Conservation (phyloP, 2,888 invertebrate genomes). For the Agrilus cyanescens region DNA sequence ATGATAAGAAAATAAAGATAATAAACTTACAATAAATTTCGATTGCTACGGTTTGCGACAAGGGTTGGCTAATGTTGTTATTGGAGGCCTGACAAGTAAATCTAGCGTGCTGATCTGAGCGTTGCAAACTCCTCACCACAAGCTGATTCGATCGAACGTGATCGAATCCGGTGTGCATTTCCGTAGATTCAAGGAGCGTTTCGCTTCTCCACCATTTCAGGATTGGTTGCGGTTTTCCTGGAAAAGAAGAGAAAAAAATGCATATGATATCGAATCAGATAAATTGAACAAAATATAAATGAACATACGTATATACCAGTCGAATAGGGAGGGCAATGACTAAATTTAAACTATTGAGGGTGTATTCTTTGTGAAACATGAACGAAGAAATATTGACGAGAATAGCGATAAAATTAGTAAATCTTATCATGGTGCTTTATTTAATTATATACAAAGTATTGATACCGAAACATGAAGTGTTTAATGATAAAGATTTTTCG, state of each 20-base stretch:
- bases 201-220: conserved; percentile 69
- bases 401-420: too few species aligned
- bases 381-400: too few species aligned
- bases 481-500: too few species aligned
- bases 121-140: conserved; percentile 46
- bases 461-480: too few species aligned
- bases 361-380: too few species aligned
- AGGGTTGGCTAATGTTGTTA: conserved; percentile 57
- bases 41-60: conserved; percentile 56
- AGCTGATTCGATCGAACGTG: conserved; percentile 48
- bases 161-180: conserved; percentile 38
- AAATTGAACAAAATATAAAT: too few species aligned
- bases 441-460: too few species aligned
- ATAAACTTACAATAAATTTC: conserved; percentile 63
- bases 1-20: conserved; percentile 8
- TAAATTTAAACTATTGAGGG: too few species aligned
- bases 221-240: conserved; percentile 61
- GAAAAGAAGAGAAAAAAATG: conserved; percentile 16
- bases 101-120: conserved; percentile 60
- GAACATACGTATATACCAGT: too few species aligned
- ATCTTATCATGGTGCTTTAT: too few species aligned
- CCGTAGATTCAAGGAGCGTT: conserved; percentile 47
- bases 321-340: too few species aligned
- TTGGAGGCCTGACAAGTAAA: conserved; percentile 72
- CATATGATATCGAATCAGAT: too few species aligned